Percentiles rank a stretch among this genome's conserved stretches.
phyloP scores from a whole-genome alignment of 2,888 invertebrate genomes.

The Alloplasta piceator region DNA sequence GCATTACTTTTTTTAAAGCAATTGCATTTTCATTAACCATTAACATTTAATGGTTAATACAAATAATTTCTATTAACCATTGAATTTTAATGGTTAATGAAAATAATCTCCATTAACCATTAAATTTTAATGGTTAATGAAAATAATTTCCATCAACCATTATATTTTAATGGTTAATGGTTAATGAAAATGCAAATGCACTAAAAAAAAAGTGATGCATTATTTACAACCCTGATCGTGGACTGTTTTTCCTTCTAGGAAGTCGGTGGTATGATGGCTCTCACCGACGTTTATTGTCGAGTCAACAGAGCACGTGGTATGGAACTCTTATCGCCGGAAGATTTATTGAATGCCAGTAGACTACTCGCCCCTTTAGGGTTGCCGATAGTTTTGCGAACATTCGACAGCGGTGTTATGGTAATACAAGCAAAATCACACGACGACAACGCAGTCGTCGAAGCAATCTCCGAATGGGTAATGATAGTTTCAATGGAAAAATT shows the following conservation, averaged over 20 bases:
- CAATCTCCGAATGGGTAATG: conserved; percentile 87
- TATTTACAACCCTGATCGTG: too few species aligned
- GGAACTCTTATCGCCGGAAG: conserved; percentile 98
- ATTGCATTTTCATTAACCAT: too few species aligned
- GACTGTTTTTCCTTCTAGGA: conserved; percentile 85
- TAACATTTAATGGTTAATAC: too few species aligned
- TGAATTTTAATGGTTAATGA: too few species aligned
- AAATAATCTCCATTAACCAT: too few species aligned
- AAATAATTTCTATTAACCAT: too few species aligned
- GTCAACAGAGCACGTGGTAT: conserved; percentile 98
- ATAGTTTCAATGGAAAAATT: conserved; percentile 26
- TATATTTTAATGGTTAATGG: too few species aligned
- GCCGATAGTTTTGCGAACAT: conserved; percentile 91
- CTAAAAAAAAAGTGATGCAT: too few species aligned
- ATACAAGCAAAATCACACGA: conserved; percentile 92
- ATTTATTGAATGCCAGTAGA: conserved; percentile 95
- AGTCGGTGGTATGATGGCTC: conserved; percentile 97
- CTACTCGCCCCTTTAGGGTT: conserved; percentile 87
- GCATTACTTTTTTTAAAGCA: too few species aligned
- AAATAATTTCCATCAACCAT: too few species aligned
- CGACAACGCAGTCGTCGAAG: conserved; percentile 88
- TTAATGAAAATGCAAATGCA: too few species aligned
- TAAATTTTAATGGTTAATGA: too few species aligned
- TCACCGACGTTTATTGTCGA: conserved; percentile 98
- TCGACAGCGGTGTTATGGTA: conserved; percentile 98